These are phyloP conservation scores for Pao palembangensis DNA, from an alignment of 2,113 vertebrate genomes.

Conservation along the genomic window DNA sequence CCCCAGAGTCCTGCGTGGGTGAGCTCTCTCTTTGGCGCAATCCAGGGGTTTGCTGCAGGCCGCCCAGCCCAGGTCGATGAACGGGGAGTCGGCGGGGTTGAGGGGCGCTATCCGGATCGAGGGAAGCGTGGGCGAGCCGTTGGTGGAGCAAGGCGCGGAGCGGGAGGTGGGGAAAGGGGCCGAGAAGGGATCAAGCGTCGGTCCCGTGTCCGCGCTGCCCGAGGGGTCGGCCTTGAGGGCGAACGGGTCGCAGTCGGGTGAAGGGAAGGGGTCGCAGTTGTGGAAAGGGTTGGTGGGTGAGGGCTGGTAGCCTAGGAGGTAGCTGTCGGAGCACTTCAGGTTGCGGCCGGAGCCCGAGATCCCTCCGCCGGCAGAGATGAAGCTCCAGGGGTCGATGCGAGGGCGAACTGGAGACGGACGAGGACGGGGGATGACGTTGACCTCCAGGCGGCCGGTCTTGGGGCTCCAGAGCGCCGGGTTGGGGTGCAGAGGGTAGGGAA, in stretches of 20 bases:
- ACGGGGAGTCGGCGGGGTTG: constrained; percentile 66
- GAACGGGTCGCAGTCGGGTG: constrained; percentile 76
- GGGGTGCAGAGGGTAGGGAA: constrained; percentile 61
- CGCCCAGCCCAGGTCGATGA: constrained; percentile 71
- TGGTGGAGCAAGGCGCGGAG: constrained; percentile 76
- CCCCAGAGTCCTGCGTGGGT: constrained; percentile 66
- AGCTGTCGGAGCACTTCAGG: constrained; percentile 48
- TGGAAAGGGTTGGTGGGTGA: constrained; percentile 82
- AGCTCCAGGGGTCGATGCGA: constrained; percentile 89
- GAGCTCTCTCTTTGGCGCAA: constrained; percentile 71
- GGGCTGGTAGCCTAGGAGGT: constrained; percentile 66
- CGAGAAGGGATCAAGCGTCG: constrained; percentile 73
- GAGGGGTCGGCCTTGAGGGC: constrained; percentile 66
- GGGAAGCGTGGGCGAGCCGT: constrained; percentile 74
- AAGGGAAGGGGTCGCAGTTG: constrained; percentile 79
- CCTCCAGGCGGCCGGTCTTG: constrained; percentile 74
- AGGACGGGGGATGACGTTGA: constrained; percentile 81
- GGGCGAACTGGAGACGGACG: constrained; percentile 82
- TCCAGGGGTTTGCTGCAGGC: constrained; percentile 54
- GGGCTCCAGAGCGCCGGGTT: constrained; percentile 77
- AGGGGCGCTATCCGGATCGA: constrained; percentile 63
- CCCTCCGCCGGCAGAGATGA: constrained; percentile 75
- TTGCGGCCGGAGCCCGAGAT: constrained; percentile 41
- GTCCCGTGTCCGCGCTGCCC: constrained; percentile 24
- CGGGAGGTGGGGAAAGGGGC: constrained; percentile 73